Percentiles rank a stretch among this genome's conserved stretches.
Evolutionary conservation across 2,797 vertebrate genomes (phyloP).

Genomic region (Crypturellus tataupa): DNA sequence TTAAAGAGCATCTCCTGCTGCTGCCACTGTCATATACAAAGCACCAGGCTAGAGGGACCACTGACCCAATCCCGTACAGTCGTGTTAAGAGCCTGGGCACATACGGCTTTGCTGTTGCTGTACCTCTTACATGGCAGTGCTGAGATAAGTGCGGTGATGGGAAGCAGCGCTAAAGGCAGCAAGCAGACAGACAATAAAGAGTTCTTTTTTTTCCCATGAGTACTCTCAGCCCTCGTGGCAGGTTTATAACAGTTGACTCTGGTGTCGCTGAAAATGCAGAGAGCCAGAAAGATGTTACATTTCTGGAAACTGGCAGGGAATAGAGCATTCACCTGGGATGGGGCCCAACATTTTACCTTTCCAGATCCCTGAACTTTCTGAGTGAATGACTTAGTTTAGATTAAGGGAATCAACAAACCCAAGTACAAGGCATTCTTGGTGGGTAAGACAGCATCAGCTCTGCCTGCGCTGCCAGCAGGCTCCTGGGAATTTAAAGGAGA

Average conservation of each 20-base stretch:
- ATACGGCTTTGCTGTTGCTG: neutral
- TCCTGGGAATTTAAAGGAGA: constrained; percentile 43
- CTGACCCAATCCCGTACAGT: neutral
- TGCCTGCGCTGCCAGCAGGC: neutral
- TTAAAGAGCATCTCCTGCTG: too few species aligned
- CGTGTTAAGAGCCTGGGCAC: neutral
- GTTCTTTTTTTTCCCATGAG: constrained; percentile 30
- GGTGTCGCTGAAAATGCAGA: neutral
- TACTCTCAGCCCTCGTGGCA: constrained; percentile 6
- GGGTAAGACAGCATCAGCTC: neutral
- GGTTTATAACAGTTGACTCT: constrained; percentile 53
- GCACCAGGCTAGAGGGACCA: neutral
- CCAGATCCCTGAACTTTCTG: constrained; percentile 52
- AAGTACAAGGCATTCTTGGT: constrained; percentile 25
- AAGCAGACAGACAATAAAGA: constrained; percentile 53
- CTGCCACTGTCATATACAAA: too few species aligned
- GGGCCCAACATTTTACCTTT: constrained; percentile 29
- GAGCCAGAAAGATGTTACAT: neutral
- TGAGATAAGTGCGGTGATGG: neutral
- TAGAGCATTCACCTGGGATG: constrained; percentile 31
- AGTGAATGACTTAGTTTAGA: constrained; percentile 67
- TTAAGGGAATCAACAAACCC: constrained; percentile 60
- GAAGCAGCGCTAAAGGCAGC: constrained; percentile 46
- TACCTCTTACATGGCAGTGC: neutral
- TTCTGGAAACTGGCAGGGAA: constrained; percentile 24